A percentile compares a stretch with the other conserved stretches of the same genome.
Evolutionary conservation across 2,113 vertebrate species (phyloP).

Genomic region (Cavia porcellus): DNA sequence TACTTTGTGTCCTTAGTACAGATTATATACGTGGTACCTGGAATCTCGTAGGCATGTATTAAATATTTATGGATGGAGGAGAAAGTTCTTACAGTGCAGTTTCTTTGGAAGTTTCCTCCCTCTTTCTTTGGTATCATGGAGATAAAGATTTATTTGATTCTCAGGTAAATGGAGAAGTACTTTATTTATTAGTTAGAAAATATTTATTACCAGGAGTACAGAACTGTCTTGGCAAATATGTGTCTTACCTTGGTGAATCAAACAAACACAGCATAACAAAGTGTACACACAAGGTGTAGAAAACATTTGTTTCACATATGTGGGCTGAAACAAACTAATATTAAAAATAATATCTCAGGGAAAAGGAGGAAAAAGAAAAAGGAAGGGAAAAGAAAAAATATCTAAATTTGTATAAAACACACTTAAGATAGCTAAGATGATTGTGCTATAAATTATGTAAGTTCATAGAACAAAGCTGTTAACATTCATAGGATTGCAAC

Average conservation of each 20-base stretch:
- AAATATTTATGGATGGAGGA: background rate
- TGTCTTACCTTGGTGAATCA: background rate
- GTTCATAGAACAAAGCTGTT: too few relatives aligned
- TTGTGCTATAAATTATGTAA: too few relatives aligned
- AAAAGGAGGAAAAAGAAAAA: too few relatives aligned
- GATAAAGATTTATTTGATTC: background rate
- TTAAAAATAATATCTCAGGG: too few relatives aligned
- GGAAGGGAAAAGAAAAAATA: too few relatives aligned
- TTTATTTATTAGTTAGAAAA: conserved; percentile 26
- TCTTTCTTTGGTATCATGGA: background rate
- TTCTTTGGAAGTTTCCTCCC: background rate
- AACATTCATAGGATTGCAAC: too few relatives aligned
- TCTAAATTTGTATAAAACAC: too few relatives aligned
- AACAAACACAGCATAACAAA: background rate
- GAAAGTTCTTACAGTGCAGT: background rate
- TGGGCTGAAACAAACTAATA: background rate
- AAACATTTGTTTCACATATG: background rate
- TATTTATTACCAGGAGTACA: background rate
- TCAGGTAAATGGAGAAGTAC: background rate
- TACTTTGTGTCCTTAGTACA: background rate
- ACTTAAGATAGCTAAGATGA: too few relatives aligned
- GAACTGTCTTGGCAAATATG: background rate
- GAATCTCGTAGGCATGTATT: background rate
- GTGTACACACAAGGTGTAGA: background rate
- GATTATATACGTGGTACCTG: background rate